These are phyloP conservation scores for Prorops nasuta DNA, from an alignment of 1,140 invertebrate species.

Conservation along the genomic window DNA sequence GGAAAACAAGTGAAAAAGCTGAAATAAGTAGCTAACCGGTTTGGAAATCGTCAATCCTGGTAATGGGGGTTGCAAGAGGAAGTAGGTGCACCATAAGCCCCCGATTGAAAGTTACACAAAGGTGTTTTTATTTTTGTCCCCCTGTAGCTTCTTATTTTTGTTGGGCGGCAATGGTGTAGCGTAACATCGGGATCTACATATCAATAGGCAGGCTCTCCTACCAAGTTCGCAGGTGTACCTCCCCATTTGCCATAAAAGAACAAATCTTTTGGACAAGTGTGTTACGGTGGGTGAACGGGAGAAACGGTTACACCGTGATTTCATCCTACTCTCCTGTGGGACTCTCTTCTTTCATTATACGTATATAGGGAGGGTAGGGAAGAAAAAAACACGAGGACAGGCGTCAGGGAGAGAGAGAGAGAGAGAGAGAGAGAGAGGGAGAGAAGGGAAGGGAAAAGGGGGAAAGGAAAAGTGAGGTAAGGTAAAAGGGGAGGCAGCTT, in stretches of 20 bases:
- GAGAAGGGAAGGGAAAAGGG: no score
- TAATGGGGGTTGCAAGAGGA: constrained; percentile 3
- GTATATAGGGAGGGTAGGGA: not conserved
- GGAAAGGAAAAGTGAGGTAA: not conserved
- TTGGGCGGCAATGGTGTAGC: constrained; percentile 44
- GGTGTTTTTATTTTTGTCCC: constrained; percentile 14
- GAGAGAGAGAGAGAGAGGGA: not conserved
- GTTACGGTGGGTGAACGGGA: constrained; percentile 34
- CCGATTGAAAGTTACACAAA: constrained; percentile 19
- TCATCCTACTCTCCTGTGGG: constrained; percentile 18
- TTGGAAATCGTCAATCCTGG: no score
- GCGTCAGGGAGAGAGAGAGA: not conserved
- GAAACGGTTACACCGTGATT: constrained; percentile 54
- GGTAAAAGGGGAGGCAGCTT: constrained; percentile 18
- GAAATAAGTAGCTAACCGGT: no score
- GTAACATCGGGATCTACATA: constrained; percentile 51
- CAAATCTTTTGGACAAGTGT: constrained; percentile 48
- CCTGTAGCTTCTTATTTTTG: constrained; percentile 37
- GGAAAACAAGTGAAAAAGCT: no score
- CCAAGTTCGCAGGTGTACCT: constrained; percentile 51
- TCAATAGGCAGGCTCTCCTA: constrained; percentile 48
- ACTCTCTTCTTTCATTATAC: constrained; percentile 1
- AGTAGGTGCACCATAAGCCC: constrained; percentile 3
- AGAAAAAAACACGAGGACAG: not conserved
- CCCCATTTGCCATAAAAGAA: constrained; percentile 42